phyloP scores from a whole-genome alignment of 2,797 vertebrate genomes.

The Platyrinchus mystaceus region DNA sequence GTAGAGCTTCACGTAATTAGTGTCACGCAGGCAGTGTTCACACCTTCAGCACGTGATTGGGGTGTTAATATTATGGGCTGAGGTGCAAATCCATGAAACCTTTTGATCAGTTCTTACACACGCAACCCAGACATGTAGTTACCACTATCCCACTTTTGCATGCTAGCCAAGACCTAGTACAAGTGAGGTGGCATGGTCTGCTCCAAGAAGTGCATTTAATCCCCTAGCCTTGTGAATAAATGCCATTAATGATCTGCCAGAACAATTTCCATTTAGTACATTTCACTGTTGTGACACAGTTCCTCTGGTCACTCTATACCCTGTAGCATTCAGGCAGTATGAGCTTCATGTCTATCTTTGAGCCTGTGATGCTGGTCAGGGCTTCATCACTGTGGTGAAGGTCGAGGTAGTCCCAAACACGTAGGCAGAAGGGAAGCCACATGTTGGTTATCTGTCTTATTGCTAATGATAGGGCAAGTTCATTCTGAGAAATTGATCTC shows the following conservation, averaged over 20 bases:
- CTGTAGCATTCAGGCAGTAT: not conserved
- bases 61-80: not conserved
- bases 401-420: not conserved
- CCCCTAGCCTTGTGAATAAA: not conserved
- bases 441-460: not conserved
- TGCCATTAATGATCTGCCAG: not conserved
- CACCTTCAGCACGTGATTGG: not conserved
- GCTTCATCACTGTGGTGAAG: rapidly evolving
- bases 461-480: not conserved
- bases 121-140: not conserved
- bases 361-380: not conserved
- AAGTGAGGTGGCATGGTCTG: not conserved
- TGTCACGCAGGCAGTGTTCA: not conserved
- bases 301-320: not conserved
- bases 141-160: not conserved
- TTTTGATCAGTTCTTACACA: not conserved
- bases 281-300: not conserved
- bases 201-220: not conserved
- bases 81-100: not conserved
- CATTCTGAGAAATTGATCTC: not conserved
- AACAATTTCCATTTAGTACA: not conserved
- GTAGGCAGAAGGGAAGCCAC: not conserved
- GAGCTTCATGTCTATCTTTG: not conserved
- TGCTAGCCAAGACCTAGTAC: not conserved
- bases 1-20: not conserved